Percentiles rank a stretch among this genome's conserved stretches.
Conservation (phyloP, 2,888 invertebrate genomes). For the Formica aserva region DNA sequence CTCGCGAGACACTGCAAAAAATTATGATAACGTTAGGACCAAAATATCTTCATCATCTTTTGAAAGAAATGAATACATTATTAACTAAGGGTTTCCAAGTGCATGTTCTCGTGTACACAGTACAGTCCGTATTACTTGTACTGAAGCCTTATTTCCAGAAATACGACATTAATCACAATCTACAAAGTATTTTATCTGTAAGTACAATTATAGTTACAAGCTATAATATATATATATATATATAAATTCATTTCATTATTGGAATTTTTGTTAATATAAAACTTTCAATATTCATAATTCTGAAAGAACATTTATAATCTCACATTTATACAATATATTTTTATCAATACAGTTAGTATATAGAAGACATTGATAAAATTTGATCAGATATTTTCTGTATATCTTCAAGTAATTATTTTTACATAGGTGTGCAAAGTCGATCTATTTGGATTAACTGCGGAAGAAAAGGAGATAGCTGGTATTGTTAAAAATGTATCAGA, state of each 20-base stretch:
- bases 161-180: conserved; percentile 92
- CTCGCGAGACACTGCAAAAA: conserved; percentile 96
- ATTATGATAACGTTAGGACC: conserved; percentile 95
- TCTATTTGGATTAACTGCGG: conserved; percentile 94
- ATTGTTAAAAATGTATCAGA: conserved; percentile 93
- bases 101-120: conserved; percentile 96
- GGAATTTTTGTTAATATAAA: neutral
- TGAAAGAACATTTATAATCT: neutral
- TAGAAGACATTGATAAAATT: neutral
- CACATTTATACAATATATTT: neutral
- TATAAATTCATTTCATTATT: neutral
- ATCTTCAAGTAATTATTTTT: conserved; percentile 15
- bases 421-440: conserved; percentile 92
- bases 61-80: conserved; percentile 93
- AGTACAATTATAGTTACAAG: conserved; percentile 69
- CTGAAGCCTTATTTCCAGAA: conserved; percentile 90
- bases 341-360: neutral
- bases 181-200: conserved; percentile 92
- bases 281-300: neutral
- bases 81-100: conserved; percentile 96
- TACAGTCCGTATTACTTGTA: conserved; percentile 93
- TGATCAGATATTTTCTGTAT: conserved; percentile 3
- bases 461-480: conserved; percentile 96
- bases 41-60: conserved; percentile 91
- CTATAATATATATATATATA: neutral